Evolutionary conservation across 2,797 vertebrate genomes (phyloP), one percentile per base, ranked within the genome.

Genomic region (Erpetoichthys calabaricus): DNA sequence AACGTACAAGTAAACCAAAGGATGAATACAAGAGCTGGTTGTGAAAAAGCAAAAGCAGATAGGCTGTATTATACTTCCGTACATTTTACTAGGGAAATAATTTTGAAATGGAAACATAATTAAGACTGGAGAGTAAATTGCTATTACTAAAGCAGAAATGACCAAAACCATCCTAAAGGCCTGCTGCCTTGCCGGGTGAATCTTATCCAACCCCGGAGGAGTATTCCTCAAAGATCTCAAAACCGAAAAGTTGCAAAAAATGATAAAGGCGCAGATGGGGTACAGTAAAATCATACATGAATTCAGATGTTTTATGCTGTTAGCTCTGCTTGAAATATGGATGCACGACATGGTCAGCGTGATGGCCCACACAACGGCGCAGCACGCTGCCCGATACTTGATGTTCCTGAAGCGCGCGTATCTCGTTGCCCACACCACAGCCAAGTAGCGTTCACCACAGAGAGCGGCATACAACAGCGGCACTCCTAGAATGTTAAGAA

Each of bases 11-110:
- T 86, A 86, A 6, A 88, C 78, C 67, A 83, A 53, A 0, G 86
- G 84, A 65, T 88, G 86, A 57, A 85, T 82, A 74, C 70, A 84
- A 75, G 84, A 85, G 67, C 86, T 86, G 58, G 86, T 77, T 72
- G 86, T 77, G 83, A 86, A 80, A 68, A 88, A 64, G 47, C 80
- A 76, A 3, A 84, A 88, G 0, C 79, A 78, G 0, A 84, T 3
- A 2, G 81, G 81, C 60, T 83, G 67, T 53, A 88, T 75, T 42
- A 84, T 86, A 62, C 86, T 86, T 0, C 0, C 52, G 54, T 80
- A 86, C 56, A 85, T 78, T 0, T 77, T 63, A 0, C 50, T 44
- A 7, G 75, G 65, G 60, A 81, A 88, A 69, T 81, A 83, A 0
- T 62, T 5, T 63, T 76, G 47, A 57, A 88, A 88, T 10, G 83